Percentiles rank a stretch among this genome's conserved stretches.
These are phyloP conservation scores for Prosopocoilus inquinatus DNA, from an alignment of 2,888 invertebrate genomes.

Conservation along the genomic window DNA sequence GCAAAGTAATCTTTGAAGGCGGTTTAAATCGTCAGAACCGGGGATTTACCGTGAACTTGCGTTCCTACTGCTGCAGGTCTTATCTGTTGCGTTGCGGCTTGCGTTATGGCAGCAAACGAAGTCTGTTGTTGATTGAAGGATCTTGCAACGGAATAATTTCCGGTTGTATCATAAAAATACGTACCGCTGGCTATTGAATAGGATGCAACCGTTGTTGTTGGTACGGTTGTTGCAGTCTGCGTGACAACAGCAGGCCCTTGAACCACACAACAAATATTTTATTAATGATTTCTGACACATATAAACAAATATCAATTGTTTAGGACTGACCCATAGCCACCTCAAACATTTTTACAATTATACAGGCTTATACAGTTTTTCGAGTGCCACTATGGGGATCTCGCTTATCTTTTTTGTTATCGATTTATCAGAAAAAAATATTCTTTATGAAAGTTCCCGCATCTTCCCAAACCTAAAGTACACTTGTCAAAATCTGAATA, in stretches of 20 bases:
- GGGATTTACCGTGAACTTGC: conserved; percentile 41
- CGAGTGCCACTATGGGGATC: too few species aligned
- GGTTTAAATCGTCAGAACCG: background rate
- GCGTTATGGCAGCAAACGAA: conserved; percentile 41
- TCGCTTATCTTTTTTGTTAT: too few species aligned
- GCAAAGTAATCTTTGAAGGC: conserved; percentile 1
- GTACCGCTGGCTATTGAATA: conserved; percentile 44
- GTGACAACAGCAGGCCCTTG: conserved; percentile 38
- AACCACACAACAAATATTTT: conserved; percentile 12
- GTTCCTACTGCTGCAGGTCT: conserved; percentile 36
- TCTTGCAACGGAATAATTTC: conserved; percentile 41
- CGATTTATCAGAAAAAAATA: too few species aligned
- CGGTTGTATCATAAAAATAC: conserved; percentile 47
- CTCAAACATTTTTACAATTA: background rate
- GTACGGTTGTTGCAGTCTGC: conserved; percentile 35
- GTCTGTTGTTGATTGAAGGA: conserved; percentile 41
- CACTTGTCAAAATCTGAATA: too few species aligned
- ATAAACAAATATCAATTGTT: too few species aligned
- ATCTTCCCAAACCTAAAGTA: too few species aligned
- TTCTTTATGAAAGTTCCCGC: too few species aligned
- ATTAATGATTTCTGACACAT: too few species aligned
- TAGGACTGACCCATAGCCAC: too few species aligned
- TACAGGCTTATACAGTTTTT: too few species aligned
- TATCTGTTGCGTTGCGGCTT: conserved; percentile 37
- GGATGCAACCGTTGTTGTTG: conserved; percentile 41